phyloP scores from a whole-genome alignment of 2,113 vertebrate species.

The Tachuris rubrigastra region DNA sequence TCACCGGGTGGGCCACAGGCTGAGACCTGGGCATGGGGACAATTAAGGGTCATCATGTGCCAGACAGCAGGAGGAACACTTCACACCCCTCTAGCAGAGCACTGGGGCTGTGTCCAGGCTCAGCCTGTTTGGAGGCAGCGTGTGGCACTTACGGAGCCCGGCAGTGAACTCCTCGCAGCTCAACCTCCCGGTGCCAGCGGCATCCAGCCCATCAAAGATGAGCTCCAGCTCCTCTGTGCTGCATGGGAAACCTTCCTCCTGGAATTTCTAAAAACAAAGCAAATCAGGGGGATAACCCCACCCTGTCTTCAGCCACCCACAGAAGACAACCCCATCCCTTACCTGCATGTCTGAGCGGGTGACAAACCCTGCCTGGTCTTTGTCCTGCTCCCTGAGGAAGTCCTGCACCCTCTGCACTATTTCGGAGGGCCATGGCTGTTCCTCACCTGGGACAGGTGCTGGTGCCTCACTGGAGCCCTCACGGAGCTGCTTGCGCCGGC shows the following conservation, averaged over 20 bases:
- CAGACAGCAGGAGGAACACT: not conserved
- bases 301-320: not conserved
- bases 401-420: slow-evolving; percentile 21
- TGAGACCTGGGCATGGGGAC: fast-evolving
- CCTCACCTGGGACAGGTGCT: fast-evolving
- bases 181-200: slow-evolving; percentile 36
- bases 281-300: not conserved
- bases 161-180: slow-evolving; percentile 63
- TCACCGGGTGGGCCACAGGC: not conserved
- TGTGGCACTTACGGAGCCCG: slow-evolving; percentile 67
- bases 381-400: slow-evolving; percentile 23
- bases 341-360: slow-evolving; percentile 71
- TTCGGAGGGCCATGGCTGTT: not conserved
- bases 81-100: not conserved
- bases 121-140: not conserved
- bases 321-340: not conserved
- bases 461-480: not conserved
- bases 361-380: slow-evolving; percentile 41
- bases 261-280: slow-evolving; percentile 53
- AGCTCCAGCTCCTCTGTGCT: slow-evolving; percentile 63
- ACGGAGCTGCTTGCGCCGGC: slow-evolving; percentile 56
- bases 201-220: slow-evolving; percentile 73
- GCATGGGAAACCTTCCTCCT: slow-evolving; percentile 33
- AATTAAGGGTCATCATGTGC: not conserved
- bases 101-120: fast-evolving